A percentile compares a stretch with the other conserved stretches of the same genome.
Conservation (phyloP, 2,888 invertebrate genomes). For the Barypeithes pellucidus region DNA sequence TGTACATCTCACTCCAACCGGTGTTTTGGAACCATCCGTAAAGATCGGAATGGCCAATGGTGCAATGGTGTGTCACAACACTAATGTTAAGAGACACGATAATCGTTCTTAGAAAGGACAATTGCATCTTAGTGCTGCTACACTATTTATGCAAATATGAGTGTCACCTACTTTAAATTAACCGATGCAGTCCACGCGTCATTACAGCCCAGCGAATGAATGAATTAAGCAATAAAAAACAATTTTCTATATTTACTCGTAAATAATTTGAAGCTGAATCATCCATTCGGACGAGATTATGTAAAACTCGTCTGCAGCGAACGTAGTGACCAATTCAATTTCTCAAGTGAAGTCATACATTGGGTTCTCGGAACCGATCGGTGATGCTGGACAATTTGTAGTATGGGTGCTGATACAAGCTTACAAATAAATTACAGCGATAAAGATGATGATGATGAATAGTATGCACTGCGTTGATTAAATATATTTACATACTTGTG, state of each 20-base stretch:
- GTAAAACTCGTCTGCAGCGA: constrained; percentile 37
- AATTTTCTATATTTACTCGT: constrained; percentile 29
- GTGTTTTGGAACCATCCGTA: too few species aligned
- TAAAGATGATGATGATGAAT: too few species aligned
- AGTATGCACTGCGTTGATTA: too few species aligned
- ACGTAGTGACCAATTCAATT: constrained; percentile 30
- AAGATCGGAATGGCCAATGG: too few species aligned
- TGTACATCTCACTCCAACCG: too few species aligned
- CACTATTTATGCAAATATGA: constrained; percentile 1
- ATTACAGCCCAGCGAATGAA: constrained; percentile 33
- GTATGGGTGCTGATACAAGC: constrained; percentile 12
- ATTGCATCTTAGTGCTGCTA: neutral
- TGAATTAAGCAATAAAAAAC: constrained; percentile 30
- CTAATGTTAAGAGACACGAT: too few species aligned
- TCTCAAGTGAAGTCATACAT: constrained; percentile 37
- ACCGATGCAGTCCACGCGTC: constrained; percentile 26
- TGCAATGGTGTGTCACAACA: too few species aligned
- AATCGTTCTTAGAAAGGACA: neutral
- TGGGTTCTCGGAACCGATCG: constrained; percentile 34
- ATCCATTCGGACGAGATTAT: constrained; percentile 24
- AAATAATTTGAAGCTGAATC: constrained; percentile 38
- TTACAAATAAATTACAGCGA: too few species aligned
- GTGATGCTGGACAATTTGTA: constrained; percentile 4
- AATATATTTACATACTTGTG: too few species aligned
- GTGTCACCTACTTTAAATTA: constrained; percentile 28